Evolutionary conservation across 2,113 vertebrate species (phyloP).

Genomic region (Pangasianodon gigas): DNA sequence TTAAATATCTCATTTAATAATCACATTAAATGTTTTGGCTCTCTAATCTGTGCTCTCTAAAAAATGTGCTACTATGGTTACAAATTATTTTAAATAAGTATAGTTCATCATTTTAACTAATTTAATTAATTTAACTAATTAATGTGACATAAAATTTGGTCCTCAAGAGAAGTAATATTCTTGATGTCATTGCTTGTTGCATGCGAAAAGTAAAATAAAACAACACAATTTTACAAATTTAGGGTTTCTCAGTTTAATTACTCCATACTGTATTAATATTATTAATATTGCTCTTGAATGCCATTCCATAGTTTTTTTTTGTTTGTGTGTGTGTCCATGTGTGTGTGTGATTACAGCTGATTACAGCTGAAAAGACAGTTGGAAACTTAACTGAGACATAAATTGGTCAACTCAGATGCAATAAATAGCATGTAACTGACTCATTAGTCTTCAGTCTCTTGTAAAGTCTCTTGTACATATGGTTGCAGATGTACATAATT

Average conservation of each 20-base stretch:
- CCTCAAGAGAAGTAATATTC: not conserved
- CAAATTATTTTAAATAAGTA: not conserved
- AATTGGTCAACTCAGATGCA: not conserved
- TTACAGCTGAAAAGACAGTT: not conserved
- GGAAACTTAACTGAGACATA: not conserved
- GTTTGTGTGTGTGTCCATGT: too few relatives aligned
- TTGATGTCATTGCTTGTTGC: not conserved
- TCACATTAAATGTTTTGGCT: not conserved
- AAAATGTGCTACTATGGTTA: not conserved
- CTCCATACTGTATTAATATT: not conserved
- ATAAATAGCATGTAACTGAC: not conserved
- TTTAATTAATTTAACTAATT: not conserved
- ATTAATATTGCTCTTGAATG: not conserved
- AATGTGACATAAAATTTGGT: not conserved
- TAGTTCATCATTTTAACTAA: not conserved
- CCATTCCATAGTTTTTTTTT: not conserved
- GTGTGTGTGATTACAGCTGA: too few relatives aligned
- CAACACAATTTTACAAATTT: not conserved
- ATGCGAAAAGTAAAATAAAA: not conserved
- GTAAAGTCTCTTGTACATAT: not conserved
- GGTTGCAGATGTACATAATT: not conserved
- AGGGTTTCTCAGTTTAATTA: not conserved
- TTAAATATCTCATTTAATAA: too few relatives aligned
- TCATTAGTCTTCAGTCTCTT: not conserved
- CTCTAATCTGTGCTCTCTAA: not conserved